Conservation (phyloP, 1,140 invertebrate species). For the Pseudoatta argentina region DNA sequence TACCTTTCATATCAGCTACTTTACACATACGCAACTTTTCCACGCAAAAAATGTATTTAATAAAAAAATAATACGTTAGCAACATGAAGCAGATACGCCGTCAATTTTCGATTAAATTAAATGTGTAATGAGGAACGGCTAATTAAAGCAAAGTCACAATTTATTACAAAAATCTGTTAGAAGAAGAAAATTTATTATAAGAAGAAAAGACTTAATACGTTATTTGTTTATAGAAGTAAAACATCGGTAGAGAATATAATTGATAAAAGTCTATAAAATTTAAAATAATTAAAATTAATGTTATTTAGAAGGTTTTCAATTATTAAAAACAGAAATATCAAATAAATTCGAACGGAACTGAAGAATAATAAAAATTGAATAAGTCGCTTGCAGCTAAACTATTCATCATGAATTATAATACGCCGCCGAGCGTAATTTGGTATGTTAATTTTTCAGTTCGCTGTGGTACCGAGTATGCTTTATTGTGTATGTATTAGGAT, state of each 20-base stretch:
- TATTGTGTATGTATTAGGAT: too few relatives aligned
- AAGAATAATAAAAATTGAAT: slow-evolving; percentile 37
- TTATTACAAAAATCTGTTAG: slow-evolving; percentile 1
- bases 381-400: neutral
- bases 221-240: slow-evolving; percentile 1
- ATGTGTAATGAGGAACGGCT: neutral
- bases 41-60: slow-evolving; percentile 28
- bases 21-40: neutral
- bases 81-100: neutral
- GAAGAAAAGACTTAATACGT: neutral
- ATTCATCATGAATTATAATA: slow-evolving; percentile 18
- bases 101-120: slow-evolving; percentile 9
- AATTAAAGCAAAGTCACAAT: neutral
- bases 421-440: neutral
- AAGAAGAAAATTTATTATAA: neutral
- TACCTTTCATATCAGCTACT: slow-evolving; percentile 1
- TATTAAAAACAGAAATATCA: slow-evolving; percentile 14
- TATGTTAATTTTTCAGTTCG: neutral
- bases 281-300: neutral
- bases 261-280: neutral
- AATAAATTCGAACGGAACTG: neutral
- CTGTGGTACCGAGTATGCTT: neutral
- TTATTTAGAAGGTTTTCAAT: neutral
- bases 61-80: slow-evolving; percentile 8
- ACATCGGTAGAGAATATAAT: neutral